These are phyloP conservation scores for Pyxicephalus adspersus DNA, from an alignment of 2,113 vertebrate genomes.

Conservation along the genomic window DNA sequence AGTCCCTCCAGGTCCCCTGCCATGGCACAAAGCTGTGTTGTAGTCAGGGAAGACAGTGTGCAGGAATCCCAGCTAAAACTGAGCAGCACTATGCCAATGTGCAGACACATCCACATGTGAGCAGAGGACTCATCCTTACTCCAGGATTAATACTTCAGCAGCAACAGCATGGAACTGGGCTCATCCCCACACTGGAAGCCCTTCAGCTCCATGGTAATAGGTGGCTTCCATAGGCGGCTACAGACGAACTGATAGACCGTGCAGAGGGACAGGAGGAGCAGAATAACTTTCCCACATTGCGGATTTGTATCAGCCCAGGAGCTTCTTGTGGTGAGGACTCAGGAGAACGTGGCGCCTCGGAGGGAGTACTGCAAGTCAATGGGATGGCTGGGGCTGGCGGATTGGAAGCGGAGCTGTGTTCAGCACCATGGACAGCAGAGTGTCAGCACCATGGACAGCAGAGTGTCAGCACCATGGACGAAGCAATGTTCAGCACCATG, in stretches of 20 bases:
- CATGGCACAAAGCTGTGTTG: constrained; percentile 66
- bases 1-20: constrained; percentile 68
- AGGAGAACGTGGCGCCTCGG: too few species aligned
- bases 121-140: constrained; percentile 70
- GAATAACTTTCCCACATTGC: constrained; percentile 25
- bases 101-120: constrained; percentile 65
- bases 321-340: too few species aligned
- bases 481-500: neutral
- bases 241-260: constrained; percentile 55
- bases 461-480: constrained; percentile 2
- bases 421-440: constrained; percentile 63
- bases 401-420: constrained; percentile 55
- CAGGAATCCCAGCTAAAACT: constrained; percentile 22
- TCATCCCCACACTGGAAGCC: constrained; percentile 57
- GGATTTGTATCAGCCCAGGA: too few species aligned
- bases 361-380: too few species aligned
- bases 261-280: constrained; percentile 55
- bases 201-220: constrained; percentile 60
- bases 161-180: constrained; percentile 65
- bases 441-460: neutral
- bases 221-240: constrained; percentile 60
- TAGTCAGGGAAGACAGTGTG: neutral
- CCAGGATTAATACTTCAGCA: constrained; percentile 63
- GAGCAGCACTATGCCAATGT: constrained; percentile 43
- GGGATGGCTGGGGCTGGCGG: too few species aligned